phyloP scores from a whole-genome alignment of 1,140 invertebrate genomes.

The Trichomalopsis sarcophagae region DNA sequence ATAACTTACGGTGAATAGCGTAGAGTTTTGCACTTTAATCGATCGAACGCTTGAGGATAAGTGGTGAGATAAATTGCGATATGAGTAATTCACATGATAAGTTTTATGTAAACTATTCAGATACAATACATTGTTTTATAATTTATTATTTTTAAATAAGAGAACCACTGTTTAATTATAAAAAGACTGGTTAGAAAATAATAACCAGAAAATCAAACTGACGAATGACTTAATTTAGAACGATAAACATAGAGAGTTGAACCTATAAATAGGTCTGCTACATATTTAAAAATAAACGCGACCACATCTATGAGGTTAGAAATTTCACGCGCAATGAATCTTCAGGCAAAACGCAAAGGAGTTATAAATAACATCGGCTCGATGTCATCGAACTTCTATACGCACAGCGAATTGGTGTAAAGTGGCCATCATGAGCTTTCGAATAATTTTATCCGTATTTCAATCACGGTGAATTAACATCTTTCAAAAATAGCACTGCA shows the following conservation, averaged over 20 bases:
- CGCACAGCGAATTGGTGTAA: neutral
- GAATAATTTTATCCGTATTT: constrained; percentile 1
- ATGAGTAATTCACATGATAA: too few relatives aligned
- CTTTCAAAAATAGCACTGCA: neutral
- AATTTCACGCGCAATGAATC: neutral
- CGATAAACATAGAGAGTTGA: too few relatives aligned
- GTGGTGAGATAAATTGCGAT: too few relatives aligned
- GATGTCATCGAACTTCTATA: constrained; percentile 4
- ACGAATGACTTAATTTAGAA: too few relatives aligned
- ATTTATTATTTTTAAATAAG: too few relatives aligned
- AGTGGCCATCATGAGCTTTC: neutral
- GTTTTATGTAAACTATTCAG: too few relatives aligned
- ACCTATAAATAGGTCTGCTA: too few relatives aligned
- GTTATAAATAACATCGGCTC: neutral
- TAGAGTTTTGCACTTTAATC: neutral
- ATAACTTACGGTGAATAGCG: neutral
- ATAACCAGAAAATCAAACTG: too few relatives aligned
- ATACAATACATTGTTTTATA: too few relatives aligned
- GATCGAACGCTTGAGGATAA: neutral
- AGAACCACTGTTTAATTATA: too few relatives aligned
- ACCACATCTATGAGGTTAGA: neutral
- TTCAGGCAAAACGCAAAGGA: neutral
- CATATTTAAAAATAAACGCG: too few relatives aligned
- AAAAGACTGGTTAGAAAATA: too few relatives aligned
- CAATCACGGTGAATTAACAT: neutral